phyloP scores from a whole-genome alignment of 2,797 vertebrate species.

The Pipistrellus kuhlii region DNA sequence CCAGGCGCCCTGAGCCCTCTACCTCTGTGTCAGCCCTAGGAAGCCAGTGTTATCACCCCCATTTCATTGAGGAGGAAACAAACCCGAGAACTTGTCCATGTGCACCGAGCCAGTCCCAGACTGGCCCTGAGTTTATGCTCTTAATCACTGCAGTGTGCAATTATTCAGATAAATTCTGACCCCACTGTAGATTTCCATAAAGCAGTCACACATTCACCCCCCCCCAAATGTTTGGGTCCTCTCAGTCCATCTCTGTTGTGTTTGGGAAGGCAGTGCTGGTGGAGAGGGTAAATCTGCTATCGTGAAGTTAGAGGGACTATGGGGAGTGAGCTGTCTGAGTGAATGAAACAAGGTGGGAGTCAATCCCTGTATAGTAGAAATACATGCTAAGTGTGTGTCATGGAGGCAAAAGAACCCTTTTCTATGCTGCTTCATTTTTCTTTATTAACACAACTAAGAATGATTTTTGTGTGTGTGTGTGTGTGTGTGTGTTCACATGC shows the following conservation, averaged over 20 bases:
- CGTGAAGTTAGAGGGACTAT: not conserved
- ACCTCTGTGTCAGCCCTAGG: not conserved
- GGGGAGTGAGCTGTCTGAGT: not conserved
- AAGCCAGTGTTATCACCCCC: not conserved
- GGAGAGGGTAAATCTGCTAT: not conserved
- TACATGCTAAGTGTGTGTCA: not conserved
- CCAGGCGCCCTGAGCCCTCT: not conserved
- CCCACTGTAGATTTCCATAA: not conserved
- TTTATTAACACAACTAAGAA: not conserved
- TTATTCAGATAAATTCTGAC: not conserved
- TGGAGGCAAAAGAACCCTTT: not conserved
- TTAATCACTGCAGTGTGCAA: too few relatives aligned
- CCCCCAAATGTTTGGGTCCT: not conserved
- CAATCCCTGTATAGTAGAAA: not conserved
- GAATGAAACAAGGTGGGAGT: not conserved
- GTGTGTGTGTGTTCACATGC: fast-evolving
- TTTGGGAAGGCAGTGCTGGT: not conserved
- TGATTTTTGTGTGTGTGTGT: not conserved
- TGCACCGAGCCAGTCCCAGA: not conserved
- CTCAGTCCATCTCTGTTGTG: fast-evolving
- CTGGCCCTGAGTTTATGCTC: not conserved
- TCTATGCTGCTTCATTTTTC: not conserved
- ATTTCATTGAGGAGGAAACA: not conserved
- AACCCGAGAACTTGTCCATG: not conserved
- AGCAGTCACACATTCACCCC: not conserved